Evolutionary conservation across 2,113 vertebrate genomes (phyloP).

Genomic region (Phylloscopus whistleri): DNA sequence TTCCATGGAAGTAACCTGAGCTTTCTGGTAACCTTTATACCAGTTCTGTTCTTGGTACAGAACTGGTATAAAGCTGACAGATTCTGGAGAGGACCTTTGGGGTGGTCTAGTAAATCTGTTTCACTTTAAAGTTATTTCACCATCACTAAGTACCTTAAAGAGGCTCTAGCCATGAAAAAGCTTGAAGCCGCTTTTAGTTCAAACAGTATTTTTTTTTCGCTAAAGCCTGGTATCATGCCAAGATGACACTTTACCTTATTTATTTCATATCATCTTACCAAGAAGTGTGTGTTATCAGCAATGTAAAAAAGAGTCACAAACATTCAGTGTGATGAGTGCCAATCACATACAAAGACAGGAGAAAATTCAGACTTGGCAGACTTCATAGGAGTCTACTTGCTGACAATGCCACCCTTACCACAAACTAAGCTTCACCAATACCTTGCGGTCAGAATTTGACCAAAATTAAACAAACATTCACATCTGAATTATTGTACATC

Average conservation of each 20-base stretch:
- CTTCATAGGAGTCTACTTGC: background rate
- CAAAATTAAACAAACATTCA: background rate
- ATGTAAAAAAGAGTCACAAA: background rate
- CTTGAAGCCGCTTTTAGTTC: background rate
- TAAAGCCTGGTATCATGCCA: background rate
- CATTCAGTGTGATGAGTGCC: background rate
- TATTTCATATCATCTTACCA: background rate
- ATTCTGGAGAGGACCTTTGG: background rate
- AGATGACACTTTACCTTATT: background rate
- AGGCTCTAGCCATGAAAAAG: background rate
- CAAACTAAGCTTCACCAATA: background rate
- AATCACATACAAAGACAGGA: fast-evolving
- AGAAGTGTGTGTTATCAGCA: background rate
- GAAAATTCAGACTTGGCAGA: background rate
- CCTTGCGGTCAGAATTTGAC: background rate
- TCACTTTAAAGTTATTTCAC: background rate
- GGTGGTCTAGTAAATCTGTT: background rate
- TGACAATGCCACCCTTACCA: background rate
- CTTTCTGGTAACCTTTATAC: too few species aligned
- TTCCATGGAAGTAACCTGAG: too few species aligned
- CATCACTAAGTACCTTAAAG: background rate
- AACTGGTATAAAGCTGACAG: background rate
- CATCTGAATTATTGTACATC: fast-evolving
- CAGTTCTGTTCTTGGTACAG: too few species aligned
- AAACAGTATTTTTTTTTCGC: background rate